Conservation (phyloP, 2,113 vertebrate genomes). For the Dasyprocta punctata region DNA sequence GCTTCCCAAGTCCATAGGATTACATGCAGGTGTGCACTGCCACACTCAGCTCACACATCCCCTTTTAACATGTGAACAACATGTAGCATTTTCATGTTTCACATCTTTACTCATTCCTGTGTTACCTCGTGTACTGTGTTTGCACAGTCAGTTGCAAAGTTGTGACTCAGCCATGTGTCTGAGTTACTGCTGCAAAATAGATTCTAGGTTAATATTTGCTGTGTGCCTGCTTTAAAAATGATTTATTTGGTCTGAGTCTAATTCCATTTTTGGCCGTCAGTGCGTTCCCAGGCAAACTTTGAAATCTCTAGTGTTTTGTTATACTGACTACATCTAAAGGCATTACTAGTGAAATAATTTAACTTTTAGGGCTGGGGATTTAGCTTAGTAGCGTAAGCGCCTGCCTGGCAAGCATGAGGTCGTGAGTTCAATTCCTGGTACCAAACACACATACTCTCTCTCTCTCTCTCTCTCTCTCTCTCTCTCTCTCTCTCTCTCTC, state of each 20-base stretch:
- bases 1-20: not conserved
- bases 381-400: too few relatives aligned
- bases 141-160: not conserved
- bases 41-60: not conserved
- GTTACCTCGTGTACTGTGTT: not conserved
- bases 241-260: slow-evolving; percentile 43
- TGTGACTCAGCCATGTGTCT: not conserved
- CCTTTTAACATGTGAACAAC: not conserved
- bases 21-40: not conserved
- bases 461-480: too few relatives aligned
- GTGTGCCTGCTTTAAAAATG: slow-evolving; percentile 34
- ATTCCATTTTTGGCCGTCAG: slow-evolving; percentile 21
- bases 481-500: too few relatives aligned
- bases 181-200: slow-evolving; percentile 15
- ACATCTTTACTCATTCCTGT: not conserved
- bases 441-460: too few relatives aligned
- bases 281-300: slow-evolving; percentile 33
- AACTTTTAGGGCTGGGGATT: too few relatives aligned
- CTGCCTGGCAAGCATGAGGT: too few relatives aligned
- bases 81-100: not conserved
- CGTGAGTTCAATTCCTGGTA: too few relatives aligned
- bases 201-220: slow-evolving; percentile 27
- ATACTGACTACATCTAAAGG: not conserved
- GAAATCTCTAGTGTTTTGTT: slow-evolving; percentile 31
- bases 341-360: slow-evolving; percentile 1